Evolutionary conservation across 2,888 invertebrate genomes (phyloP), one percentile per base, ranked within the genome.

Genomic region (Halocaridina rubra): DNA sequence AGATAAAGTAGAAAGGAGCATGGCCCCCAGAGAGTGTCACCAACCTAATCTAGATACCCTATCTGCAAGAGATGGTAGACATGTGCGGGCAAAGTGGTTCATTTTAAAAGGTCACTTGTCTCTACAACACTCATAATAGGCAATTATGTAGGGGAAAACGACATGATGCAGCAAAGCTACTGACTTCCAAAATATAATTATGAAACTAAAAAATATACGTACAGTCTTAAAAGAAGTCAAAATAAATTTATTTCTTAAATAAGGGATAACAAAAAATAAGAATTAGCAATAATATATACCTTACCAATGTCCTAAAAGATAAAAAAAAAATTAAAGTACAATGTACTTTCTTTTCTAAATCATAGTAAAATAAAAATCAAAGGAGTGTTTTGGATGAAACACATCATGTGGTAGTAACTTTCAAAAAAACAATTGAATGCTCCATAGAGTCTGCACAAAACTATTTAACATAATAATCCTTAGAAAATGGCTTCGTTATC

Each of bases 401-500:
- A 59, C 30, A 24, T 29, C 39, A 64, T 39, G 27, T 27, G n/a
- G 22, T 75, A 77, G 33, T 81, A 81, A 75, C 67, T 53, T 80
- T 71, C 80, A 80, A 71, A 80, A n/a, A 80, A 80, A 71, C 80
- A 80, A 80, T 80, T 59, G 80, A 80, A 71, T 80, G 80, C 71
- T 80, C 72, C 46, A n/a, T n/a, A 59, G 53, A 53, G 16, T 53
- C 71, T 80, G 57, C 72, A 59, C 39, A 72, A 71, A 80, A 80
- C 71, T 67, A 67, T 75, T 76, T 39, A 82, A 82, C 82, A 71
- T 32, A 82, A 82, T 75, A 76, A 59, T 76, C 71, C 77, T 82
- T 82, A 81, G 67, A 82, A 81, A 82, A 82, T 75, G 77, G 67
- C 82, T 82, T 82, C 82, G 82, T 82, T 82, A 76, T 82, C 77